Conservation (phyloP, 1,140 invertebrate species). For the Glomeris maerens region DNA sequence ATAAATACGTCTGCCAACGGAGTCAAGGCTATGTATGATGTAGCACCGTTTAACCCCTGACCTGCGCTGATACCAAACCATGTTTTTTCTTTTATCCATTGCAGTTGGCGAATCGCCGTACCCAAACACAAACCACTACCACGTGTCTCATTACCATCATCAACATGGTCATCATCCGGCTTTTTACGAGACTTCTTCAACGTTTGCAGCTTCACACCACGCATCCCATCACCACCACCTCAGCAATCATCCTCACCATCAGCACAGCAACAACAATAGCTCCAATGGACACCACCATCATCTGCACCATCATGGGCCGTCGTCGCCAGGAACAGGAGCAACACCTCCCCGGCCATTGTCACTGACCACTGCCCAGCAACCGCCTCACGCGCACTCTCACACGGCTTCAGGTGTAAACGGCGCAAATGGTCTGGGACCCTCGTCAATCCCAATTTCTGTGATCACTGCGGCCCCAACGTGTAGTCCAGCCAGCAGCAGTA, state of each 20-base stretch:
- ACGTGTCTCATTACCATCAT: background rate
- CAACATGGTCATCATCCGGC: background rate
- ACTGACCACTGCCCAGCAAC: background rate
- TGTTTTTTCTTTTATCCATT: slow-evolving; percentile 8
- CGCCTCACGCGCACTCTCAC: too few relatives aligned
- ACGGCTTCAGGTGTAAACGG: slow-evolving; percentile 31
- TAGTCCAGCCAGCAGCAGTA: slow-evolving; percentile 32
- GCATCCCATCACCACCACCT: slow-evolving; percentile 6
- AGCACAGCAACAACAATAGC: slow-evolving; percentile 7
- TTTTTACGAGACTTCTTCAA: too few relatives aligned
- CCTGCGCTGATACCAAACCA: background rate
- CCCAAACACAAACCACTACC: slow-evolving; percentile 11
- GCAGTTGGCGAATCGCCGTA: slow-evolving; percentile 16
- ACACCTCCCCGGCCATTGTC: background rate
- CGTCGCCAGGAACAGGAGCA: too few relatives aligned
- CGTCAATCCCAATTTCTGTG: slow-evolving; percentile 45
- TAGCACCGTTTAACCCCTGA: too few relatives aligned
- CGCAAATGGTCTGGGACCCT: slow-evolving; percentile 35
- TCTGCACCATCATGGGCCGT: slow-evolving; percentile 7
- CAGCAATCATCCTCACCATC: slow-evolving; percentile 4
- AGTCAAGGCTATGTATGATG: too few relatives aligned
- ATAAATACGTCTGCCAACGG: too few relatives aligned
- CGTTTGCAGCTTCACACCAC: too few relatives aligned
- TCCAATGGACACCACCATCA: too few relatives aligned
- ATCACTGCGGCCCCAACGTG: slow-evolving; percentile 51